Evolutionary conservation across 2,113 vertebrate species (phyloP).

Genomic region (Misgurnus mizolepis): DNA sequence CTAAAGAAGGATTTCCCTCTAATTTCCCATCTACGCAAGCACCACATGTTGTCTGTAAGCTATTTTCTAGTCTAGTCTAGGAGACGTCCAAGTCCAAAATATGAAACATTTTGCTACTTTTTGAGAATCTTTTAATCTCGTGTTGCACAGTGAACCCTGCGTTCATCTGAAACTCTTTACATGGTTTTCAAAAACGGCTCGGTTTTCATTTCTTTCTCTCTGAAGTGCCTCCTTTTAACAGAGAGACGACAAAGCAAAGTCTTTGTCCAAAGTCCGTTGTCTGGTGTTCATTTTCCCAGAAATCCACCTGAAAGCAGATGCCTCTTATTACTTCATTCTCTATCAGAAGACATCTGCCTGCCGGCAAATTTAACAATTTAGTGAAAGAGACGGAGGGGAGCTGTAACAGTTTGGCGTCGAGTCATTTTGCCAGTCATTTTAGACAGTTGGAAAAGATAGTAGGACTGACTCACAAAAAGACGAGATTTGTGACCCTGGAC

Average conservation of each 20-base stretch:
- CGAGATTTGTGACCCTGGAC: too few relatives aligned
- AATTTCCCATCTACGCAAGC: too few relatives aligned
- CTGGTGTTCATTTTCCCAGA: conserved; percentile 17
- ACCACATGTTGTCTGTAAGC: too few relatives aligned
- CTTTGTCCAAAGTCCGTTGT: not conserved
- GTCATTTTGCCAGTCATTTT: conserved; percentile 58
- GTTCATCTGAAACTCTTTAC: too few relatives aligned
- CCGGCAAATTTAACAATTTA: not conserved
- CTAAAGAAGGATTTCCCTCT: too few relatives aligned
- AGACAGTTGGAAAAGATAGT: not conserved
- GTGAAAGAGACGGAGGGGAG: conserved; percentile 33
- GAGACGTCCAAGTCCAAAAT: too few relatives aligned
- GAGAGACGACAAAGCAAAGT: not conserved
- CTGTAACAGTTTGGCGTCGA: conserved; percentile 16
- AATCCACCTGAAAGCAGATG: not conserved
- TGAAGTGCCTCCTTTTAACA: not conserved
- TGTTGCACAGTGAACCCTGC: too few relatives aligned
- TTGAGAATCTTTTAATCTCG: too few relatives aligned
- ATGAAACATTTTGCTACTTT: too few relatives aligned
- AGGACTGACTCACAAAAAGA: too few relatives aligned
- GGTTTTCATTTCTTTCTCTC: not conserved
- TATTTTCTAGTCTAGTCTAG: too few relatives aligned
- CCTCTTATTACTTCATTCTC: not conserved
- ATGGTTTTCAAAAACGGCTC: too few relatives aligned
- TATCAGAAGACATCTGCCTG: conserved; percentile 15